Evolutionary conservation across 2,888 invertebrate species (phyloP).

Genomic region (Acanthosepion pharaonis): DNA sequence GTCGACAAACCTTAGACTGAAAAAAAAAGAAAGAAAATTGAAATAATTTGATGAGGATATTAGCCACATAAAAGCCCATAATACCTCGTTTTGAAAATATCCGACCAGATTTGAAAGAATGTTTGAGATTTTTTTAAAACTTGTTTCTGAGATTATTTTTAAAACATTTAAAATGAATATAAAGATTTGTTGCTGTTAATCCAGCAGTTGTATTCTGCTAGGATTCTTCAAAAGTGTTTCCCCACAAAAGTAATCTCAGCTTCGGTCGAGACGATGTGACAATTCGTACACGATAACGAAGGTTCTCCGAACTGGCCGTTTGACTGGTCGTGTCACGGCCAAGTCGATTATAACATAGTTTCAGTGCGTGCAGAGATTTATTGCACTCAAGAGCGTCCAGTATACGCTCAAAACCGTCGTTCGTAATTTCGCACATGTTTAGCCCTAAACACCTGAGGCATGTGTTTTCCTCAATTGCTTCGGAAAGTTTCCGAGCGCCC

Average conservation of each 20-base stretch:
- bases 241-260: conserved; percentile 72
- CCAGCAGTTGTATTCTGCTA: conserved; percentile 25
- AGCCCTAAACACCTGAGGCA: conserved; percentile 65
- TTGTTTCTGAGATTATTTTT: neutral
- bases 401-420: conserved; percentile 69
- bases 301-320: conserved; percentile 65
- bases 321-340: conserved; percentile 65
- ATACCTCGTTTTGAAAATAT: neutral
- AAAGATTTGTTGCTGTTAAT: neutral
- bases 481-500: conserved; percentile 66
- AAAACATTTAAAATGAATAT: neutral
- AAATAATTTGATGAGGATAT: neutral
- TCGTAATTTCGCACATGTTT: conserved; percentile 73
- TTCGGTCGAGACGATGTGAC: conserved; percentile 71
- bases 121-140: neutral
- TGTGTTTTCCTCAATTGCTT: conserved; percentile 67
- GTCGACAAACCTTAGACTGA: neutral
- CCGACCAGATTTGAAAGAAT: neutral
- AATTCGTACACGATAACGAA: conserved; percentile 68
- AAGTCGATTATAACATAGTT: conserved; percentile 72
- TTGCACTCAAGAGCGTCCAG: conserved; percentile 69
- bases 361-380: conserved; percentile 66
- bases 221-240: conserved; percentile 69
- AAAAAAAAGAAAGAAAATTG: neutral
- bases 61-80: neutral